Evolutionary conservation across 2,113 vertebrate genomes (phyloP).

Genomic region (Litocranius walleri): DNA sequence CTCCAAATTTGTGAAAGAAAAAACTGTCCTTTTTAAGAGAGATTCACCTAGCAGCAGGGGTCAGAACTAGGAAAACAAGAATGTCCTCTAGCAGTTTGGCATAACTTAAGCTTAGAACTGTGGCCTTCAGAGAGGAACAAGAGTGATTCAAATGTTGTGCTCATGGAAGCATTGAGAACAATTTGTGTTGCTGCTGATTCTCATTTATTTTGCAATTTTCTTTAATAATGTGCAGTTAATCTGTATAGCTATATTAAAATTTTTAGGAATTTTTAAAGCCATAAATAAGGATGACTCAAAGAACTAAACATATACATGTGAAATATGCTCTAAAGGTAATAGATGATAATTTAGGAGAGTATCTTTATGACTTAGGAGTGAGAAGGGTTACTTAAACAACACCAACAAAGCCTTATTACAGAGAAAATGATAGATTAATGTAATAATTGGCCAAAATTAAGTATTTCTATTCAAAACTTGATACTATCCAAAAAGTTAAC

Average conservation of each 20-base stretch:
- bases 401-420: background rate
- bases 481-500: background rate
- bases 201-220: background rate
- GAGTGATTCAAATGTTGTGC: background rate
- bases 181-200: slow-evolving; percentile 1
- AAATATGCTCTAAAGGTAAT: background rate
- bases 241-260: background rate
- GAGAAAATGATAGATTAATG: background rate
- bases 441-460: background rate
- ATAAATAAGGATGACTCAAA: background rate
- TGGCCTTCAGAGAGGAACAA: background rate
- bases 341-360: background rate
- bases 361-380: background rate
- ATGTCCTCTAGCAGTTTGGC: background rate
- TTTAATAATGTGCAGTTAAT: background rate
- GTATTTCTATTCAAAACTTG: background rate
- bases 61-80: background rate
- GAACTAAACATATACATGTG: background rate
- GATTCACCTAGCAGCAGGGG: background rate
- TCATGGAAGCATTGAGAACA: background rate
- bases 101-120: background rate
- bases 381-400: background rate
- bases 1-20: background rate
- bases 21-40: background rate
- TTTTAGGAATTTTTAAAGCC: background rate